Percentiles rank a stretch among this genome's conserved stretches.
Evolutionary conservation across 2,797 vertebrate genomes (phyloP).

Genomic region (Arrhamphus sclerolepis): DNA sequence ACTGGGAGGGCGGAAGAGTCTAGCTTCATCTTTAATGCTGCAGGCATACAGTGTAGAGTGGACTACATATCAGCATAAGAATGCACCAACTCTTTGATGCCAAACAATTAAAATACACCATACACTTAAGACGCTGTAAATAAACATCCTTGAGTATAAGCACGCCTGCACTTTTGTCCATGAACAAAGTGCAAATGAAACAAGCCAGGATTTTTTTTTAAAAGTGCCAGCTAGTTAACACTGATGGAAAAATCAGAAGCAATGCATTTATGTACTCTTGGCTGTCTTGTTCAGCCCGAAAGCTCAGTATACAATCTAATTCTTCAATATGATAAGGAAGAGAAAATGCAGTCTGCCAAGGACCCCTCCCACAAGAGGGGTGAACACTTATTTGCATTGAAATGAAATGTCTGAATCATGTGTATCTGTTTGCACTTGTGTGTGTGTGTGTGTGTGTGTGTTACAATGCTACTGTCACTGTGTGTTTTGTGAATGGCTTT

Average conservation of each 20-base stretch:
- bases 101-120: constrained; percentile 46
- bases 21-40: constrained; percentile 47
- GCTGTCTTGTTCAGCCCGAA: constrained; percentile 50
- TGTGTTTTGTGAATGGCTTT: constrained; percentile 42
- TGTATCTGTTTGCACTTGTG: constrained; percentile 15
- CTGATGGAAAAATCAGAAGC: constrained; percentile 56
- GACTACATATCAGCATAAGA: constrained; percentile 41
- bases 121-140: constrained; percentile 40
- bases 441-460: constrained; percentile 20
- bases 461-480: constrained; percentile 8
- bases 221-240: constrained; percentile 43
- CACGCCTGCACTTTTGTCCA: constrained; percentile 21
- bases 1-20: constrained; percentile 39
- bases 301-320: constrained; percentile 61
- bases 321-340: constrained; percentile 57
- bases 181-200: constrained; percentile 29
- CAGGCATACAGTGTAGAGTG: constrained; percentile 27
- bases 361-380: constrained; percentile 56
- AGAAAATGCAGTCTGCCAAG: constrained; percentile 69
- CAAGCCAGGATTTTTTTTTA: constrained; percentile 9
- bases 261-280: constrained; percentile 28
- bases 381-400: constrained; percentile 77
- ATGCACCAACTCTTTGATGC: constrained; percentile 15
- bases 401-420: constrained; percentile 68
- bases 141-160: constrained; percentile 26